Evolutionary conservation across 2,797 vertebrate genomes (phyloP), one percentile per base, ranked within the genome.

Genomic region (Prionace glauca): DNA sequence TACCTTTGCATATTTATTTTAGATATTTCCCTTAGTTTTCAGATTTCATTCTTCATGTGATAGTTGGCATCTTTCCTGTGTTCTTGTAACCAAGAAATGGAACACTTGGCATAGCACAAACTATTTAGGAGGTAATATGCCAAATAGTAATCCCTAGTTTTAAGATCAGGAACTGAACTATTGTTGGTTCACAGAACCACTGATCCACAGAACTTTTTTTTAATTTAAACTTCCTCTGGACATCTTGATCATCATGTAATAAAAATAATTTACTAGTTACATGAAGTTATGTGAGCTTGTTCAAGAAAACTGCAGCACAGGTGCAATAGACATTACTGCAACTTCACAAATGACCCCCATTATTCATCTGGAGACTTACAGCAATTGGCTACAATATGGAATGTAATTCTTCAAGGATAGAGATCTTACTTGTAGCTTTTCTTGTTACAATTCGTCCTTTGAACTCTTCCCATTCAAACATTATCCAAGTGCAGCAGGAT

Each of bases 391-490:
- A 36, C 20, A 67, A 41, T 69, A 41, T 36, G 8, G 90, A 69
- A 65, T 92, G n/a, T 92, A 92, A 92, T 92, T 92, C 20, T 36
- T 69, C 65, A 84, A 84, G 81, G 5, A 7, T 36, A 20, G 36
- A 22, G 65, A 24, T 69, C 69, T n/a, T 69, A 24, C 22, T 36
- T 69, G 62, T 36, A 67, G n/a, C 90, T 69, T 69, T 92, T 20
- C 22, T 41, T 69, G 9, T 92, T 92, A 92, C 1, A 92, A 92
- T 92, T 69, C 65, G 69, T 69, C 90, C 90, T 92, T n/a, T 69
- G 62, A 41, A 41, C 32, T 3, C 22, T 92, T 92, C 9, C n/a
- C n/a, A 92, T 41, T 69, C n/a, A 92, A 41, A 69, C 36, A 69
- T 92, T 41, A 92, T 41, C 9, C 90, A 69, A 41, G n/a, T 69